A percentile compares a stretch with the other conserved stretches of the same genome.
Conservation (phyloP, 1,140 invertebrate genomes). For the Drosophila pseudoobscura region DNA sequence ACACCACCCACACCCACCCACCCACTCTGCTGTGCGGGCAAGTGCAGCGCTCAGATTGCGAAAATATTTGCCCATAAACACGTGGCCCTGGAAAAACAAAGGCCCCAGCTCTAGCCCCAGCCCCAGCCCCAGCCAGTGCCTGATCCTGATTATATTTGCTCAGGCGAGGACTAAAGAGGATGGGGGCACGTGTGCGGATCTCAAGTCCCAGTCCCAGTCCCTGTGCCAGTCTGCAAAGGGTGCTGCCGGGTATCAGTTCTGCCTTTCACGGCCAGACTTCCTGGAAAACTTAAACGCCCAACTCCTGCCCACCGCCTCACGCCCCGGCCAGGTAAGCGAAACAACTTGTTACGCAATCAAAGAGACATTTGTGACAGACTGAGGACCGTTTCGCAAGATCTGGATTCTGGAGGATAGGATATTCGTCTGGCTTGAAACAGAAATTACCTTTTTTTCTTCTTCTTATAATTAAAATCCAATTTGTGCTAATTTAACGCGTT, state of each 20-base stretch:
- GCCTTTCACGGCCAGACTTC: background rate
- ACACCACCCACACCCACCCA: too few species aligned
- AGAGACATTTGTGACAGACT: conserved; percentile 14
- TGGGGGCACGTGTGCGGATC: conserved; percentile 31
- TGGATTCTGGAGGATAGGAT: background rate
- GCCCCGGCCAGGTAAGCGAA: background rate
- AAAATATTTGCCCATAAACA: conserved; percentile 56
- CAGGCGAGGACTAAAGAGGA: conserved; percentile 5
- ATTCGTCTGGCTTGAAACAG: conserved; percentile 14
- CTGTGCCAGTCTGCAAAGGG: conserved; percentile 3
- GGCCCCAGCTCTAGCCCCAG: too few species aligned
- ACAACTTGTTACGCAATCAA: conserved; percentile 24
- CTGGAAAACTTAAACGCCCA: background rate
- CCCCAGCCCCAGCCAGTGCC: background rate
- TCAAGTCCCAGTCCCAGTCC: too few species aligned
- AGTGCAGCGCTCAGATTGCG: conserved; percentile 22
- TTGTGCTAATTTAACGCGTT: conserved; percentile 63
- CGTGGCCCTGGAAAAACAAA: conserved; percentile 40
- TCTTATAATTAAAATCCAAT: conserved; percentile 63
- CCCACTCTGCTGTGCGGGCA: conserved; percentile 2
- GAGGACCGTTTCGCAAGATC: background rate
- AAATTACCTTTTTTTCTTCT: conserved; percentile 46
- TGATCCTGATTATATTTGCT: conserved; percentile 53
- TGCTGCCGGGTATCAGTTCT: background rate
- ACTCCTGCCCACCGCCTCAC: too few species aligned